These are phyloP conservation scores for Drosophila merina DNA, from an alignment of 2,888 invertebrate species.

Conservation along the genomic window DNA sequence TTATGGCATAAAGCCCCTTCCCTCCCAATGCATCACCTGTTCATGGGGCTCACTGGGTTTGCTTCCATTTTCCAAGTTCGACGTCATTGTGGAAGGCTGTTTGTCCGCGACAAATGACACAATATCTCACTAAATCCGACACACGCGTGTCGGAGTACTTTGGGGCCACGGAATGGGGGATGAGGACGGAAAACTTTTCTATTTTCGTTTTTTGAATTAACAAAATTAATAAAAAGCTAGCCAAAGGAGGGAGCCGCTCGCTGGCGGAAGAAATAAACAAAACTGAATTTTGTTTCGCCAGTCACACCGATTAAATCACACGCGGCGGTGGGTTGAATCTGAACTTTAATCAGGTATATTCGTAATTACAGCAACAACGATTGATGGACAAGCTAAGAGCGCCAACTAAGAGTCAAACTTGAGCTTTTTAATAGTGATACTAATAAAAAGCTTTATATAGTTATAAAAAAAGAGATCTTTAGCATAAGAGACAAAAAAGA, in stretches of 20 bases:
- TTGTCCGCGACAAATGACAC: constrained; percentile 19
- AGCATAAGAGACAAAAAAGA: too few relatives aligned
- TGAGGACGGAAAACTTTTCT: constrained; percentile 22
- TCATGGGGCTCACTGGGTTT: constrained; percentile 36
- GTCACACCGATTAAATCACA: constrained; percentile 51
- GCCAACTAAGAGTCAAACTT: not conserved
- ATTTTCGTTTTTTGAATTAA: constrained; percentile 36
- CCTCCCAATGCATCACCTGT: constrained; percentile 60
- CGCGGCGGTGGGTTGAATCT: constrained; percentile 9
- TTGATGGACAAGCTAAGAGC: not conserved
- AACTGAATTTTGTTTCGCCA: constrained; percentile 55
- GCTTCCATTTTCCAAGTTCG: constrained; percentile 18
- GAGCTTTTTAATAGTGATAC: not conserved
- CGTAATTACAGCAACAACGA: not conserved
- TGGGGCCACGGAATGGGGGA: not conserved
- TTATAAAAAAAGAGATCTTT: not conserved
- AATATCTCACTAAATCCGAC: constrained; percentile 40
- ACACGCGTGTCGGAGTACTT: constrained; percentile 30
- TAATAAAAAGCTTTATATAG: not conserved
- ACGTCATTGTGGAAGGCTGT: constrained; percentile 46
- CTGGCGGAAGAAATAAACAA: constrained; percentile 35
- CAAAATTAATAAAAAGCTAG: constrained; percentile 23
- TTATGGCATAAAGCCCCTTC: constrained; percentile 17
- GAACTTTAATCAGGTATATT: constrained; percentile 44
- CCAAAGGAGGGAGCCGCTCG: constrained; percentile 32